Evolutionary conservation across 2,797 vertebrate genomes (phyloP).

Genomic region (Paguma larvata): DNA sequence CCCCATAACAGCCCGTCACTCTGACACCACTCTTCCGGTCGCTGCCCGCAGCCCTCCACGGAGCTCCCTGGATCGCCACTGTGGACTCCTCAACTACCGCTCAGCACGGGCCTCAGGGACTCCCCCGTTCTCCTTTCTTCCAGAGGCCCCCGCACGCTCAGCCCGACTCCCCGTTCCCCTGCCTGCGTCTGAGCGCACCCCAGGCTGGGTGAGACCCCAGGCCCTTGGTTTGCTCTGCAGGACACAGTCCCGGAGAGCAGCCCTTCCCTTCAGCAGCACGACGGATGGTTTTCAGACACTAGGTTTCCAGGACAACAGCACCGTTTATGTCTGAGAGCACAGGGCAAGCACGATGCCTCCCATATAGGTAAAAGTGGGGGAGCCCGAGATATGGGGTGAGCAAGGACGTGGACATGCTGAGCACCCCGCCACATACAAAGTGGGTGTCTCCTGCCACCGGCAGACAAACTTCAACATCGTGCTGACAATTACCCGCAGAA

Average conservation of each 20-base stretch:
- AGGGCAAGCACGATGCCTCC: fast-evolving
- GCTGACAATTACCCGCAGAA: background rate
- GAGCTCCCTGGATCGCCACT: background rate
- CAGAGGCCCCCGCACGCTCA: fast-evolving
- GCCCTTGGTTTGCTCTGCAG: background rate
- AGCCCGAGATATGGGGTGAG: fast-evolving
- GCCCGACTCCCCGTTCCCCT: fast-evolving
- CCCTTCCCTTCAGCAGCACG: fast-evolving
- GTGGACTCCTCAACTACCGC: fast-evolving
- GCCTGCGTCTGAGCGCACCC: background rate
- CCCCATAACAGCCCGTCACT: fast-evolving
- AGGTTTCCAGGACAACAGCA: fast-evolving
- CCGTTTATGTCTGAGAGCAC: fast-evolving
- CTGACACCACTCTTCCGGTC: fast-evolving
- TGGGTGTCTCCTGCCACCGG: fast-evolving
- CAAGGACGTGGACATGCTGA: fast-evolving
- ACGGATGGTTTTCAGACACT: background rate
- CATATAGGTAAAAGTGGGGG: too few species aligned
- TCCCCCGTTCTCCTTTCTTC: fast-evolving
- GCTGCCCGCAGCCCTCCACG: fast-evolving
- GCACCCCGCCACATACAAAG: fast-evolving
- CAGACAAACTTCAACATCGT: fast-evolving
- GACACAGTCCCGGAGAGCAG: background rate
- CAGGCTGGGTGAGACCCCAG: background rate
- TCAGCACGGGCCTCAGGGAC: fast-evolving